phyloP scores from a whole-genome alignment of 2,113 vertebrate species.

The Ceyx margarethae region DNA sequence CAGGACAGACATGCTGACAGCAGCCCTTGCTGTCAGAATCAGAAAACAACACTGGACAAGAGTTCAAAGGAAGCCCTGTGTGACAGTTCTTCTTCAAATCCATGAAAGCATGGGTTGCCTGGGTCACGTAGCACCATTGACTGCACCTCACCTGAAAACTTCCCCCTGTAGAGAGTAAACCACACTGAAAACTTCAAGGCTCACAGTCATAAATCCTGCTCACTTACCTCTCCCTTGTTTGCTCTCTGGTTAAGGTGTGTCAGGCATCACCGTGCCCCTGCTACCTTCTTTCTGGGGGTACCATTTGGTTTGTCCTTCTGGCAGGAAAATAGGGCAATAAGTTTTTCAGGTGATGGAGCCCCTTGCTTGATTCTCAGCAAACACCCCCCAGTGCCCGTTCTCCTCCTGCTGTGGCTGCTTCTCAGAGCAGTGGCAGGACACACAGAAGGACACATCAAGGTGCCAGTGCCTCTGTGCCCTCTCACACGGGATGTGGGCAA shows the following conservation, averaged over 20 bases:
- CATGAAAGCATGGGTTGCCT: not conserved
- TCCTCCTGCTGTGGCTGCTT: not conserved
- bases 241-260: not conserved
- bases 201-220: conserved; percentile 4
- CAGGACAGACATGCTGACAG: not conserved
- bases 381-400: not conserved
- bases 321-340: not conserved
- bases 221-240: not conserved
- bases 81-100: not conserved
- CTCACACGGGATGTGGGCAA: not conserved
- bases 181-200: not conserved
- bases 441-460: fast-evolving
- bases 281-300: not conserved
- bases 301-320: not conserved
- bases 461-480: not conserved
- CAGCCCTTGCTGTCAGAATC: fast-evolving
- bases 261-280: fast-evolving
- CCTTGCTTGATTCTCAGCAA: not conserved
- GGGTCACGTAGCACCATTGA: fast-evolving
- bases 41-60: not conserved
- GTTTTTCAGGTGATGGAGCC: not conserved
- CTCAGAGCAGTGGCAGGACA: not conserved
- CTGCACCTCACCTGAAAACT: not conserved
- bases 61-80: not conserved
- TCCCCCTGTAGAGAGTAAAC: not conserved